Percentiles rank a stretch among this genome's conserved stretches.
These are phyloP conservation scores for Pemphigus obesinymphae DNA, from an alignment of 1,140 invertebrate genomes.

Conservation along the genomic window DNA sequence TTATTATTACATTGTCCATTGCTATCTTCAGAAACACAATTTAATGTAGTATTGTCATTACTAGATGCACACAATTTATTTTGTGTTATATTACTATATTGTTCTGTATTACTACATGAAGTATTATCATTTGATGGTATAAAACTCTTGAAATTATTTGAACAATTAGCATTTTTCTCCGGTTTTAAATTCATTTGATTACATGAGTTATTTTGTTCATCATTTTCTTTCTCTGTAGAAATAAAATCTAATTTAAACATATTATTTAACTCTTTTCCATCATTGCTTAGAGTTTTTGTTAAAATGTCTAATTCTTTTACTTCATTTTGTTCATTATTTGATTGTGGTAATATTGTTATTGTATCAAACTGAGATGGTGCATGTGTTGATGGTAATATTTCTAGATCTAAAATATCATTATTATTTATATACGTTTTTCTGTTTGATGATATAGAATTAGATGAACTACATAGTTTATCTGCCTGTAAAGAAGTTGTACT, in stretches of 20 bases:
- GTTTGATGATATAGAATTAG: not conserved
- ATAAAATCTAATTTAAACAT: not conserved
- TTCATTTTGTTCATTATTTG: not conserved
- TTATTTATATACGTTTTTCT: conserved; percentile 1
- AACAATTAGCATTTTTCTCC: not conserved
- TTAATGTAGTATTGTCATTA: not conserved
- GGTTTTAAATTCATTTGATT: not conserved
- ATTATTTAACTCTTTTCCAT: not conserved
- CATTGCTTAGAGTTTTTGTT: not conserved
- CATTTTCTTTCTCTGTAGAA: not conserved
- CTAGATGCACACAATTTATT: not conserved
- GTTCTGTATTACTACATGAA: not conserved
- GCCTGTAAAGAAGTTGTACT: not conserved
- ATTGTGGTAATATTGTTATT: not conserved
- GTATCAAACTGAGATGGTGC: not conserved
- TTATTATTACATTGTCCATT: not conserved
- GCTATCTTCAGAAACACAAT: conserved; percentile 5
- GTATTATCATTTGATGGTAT: not conserved
- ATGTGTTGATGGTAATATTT: conserved; percentile 2
- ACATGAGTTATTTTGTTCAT: not conserved
- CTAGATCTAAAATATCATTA: conserved; percentile 3
- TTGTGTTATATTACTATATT: not conserved
- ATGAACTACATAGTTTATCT: not conserved
- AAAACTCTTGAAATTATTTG: not conserved
- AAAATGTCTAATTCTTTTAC: not conserved